phyloP scores from a whole-genome alignment of 2,888 invertebrate genomes.

The Unio delphinus region DNA sequence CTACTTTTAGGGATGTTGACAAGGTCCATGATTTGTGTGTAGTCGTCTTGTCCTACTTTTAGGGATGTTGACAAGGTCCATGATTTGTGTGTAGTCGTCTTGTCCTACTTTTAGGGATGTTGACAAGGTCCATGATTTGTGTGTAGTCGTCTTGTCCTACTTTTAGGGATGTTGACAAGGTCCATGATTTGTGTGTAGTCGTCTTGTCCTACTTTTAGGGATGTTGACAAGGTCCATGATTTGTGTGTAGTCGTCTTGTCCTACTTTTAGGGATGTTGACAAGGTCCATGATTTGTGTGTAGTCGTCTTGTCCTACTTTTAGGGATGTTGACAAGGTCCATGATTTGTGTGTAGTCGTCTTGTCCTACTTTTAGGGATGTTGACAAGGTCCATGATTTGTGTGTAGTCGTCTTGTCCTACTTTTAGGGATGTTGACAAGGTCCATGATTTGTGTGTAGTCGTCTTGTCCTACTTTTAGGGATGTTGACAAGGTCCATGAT shows the following conservation, averaged over 20 bases:
- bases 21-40: conserved; percentile 92
- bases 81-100: no score
- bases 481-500: conserved; percentile 98
- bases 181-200: conserved; percentile 84
- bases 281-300: conserved; percentile 92
- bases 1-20: conserved; percentile 86
- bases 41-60: conserved; percentile 2
- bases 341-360: no score
- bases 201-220: conserved; percentile 76
- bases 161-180: conserved; percentile 94
- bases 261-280: conserved; percentile 86
- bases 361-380: conserved; percentile 81
- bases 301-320: conserved; percentile 2
- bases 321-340: no score
- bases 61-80: no score
- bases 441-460: conserved; percentile 84
- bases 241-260: conserved; percentile 73
- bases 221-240: conserved; percentile 98
- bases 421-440: conserved; percentile 94
- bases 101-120: conserved; percentile 81
- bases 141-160: background rate
- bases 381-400: conserved; percentile 96
- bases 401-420: background rate
- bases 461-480: conserved; percentile 76
- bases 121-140: conserved; percentile 96